Evolutionary conservation across 1,140 invertebrate species (phyloP).

Genomic region (Belonocnema kinseyi): DNA sequence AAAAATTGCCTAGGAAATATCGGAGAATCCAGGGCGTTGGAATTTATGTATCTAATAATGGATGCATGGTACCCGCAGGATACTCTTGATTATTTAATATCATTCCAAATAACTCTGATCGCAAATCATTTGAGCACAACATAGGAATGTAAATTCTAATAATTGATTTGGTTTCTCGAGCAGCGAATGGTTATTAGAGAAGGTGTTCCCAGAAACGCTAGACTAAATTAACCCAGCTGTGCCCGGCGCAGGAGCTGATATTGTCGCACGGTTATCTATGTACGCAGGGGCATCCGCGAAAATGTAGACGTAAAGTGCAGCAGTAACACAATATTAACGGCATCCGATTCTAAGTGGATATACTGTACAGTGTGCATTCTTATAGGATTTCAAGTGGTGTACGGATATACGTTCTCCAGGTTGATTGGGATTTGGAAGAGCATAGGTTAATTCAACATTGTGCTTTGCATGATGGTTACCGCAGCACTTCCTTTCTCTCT

Average conservation of each 20-base stretch:
- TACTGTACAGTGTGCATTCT: background rate
- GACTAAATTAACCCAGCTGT: background rate
- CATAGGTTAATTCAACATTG: slow-evolving; percentile 16
- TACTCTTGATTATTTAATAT: slow-evolving; percentile 13
- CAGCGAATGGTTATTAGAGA: background rate
- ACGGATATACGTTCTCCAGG: slow-evolving; percentile 6
- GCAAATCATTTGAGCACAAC: slow-evolving; percentile 6
- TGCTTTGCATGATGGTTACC: too few species aligned
- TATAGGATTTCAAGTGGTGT: slow-evolving; percentile 7
- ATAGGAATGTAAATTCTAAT: background rate
- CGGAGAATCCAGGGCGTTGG: background rate
- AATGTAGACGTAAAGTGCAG: slow-evolving; percentile 13
- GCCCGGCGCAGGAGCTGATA: background rate
- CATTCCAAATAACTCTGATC: slow-evolving; percentile 5
- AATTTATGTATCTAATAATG: background rate
- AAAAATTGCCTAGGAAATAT: background rate
- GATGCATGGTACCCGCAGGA: background rate
- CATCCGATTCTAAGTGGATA: slow-evolving; percentile 19
- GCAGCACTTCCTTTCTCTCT: too few species aligned
- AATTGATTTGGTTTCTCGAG: background rate
- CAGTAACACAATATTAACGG: slow-evolving; percentile 18
- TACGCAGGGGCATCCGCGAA: background rate
- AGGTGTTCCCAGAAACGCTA: slow-evolving; percentile 4
- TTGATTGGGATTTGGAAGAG: background rate
- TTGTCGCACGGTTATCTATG: slow-evolving; percentile 24